Conservation (phyloP, 2,797 vertebrate genomes). For the Coluber constrictor region DNA sequence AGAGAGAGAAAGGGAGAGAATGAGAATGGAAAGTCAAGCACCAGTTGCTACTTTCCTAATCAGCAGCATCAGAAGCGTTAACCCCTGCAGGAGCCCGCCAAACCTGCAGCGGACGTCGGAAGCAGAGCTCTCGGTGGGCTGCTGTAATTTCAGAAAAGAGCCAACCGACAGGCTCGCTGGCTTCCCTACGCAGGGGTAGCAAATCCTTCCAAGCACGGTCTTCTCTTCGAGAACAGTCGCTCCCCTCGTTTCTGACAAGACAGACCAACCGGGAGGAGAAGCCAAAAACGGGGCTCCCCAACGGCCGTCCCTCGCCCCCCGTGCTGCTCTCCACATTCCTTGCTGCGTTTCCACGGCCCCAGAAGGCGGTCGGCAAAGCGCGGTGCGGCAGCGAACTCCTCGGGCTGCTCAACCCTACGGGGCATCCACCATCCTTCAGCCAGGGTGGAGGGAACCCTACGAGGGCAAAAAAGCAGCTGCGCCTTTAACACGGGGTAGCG, state of each 20-base stretch:
- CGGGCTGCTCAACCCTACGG: constrained; percentile 4
- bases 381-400: constrained; percentile 20
- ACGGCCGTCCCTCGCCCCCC: constrained; percentile 32
- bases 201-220: neutral
- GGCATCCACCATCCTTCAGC: neutral
- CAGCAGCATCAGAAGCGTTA: neutral
- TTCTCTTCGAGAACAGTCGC: neutral
- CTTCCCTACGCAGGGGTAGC: neutral
- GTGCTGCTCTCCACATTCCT: constrained; percentile 49
- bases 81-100: neutral
- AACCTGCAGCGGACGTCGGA: neutral
- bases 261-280: constrained; percentile 16
- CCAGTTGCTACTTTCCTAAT: neutral
- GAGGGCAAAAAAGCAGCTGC: constrained; percentile 11
- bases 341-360: constrained; percentile 59
- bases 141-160: neutral
- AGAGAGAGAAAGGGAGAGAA: neutral
- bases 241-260: neutral
- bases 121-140: neutral
- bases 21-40: neutral
- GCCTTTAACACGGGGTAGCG: neutral
- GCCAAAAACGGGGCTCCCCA: neutral
- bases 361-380: constrained; percentile 45
- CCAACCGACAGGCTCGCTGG: neutral
- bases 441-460: neutral